Base-by-base conservation (phyloP, 2,888 invertebrate genomes). In the Plutella xylostella region DNA sequence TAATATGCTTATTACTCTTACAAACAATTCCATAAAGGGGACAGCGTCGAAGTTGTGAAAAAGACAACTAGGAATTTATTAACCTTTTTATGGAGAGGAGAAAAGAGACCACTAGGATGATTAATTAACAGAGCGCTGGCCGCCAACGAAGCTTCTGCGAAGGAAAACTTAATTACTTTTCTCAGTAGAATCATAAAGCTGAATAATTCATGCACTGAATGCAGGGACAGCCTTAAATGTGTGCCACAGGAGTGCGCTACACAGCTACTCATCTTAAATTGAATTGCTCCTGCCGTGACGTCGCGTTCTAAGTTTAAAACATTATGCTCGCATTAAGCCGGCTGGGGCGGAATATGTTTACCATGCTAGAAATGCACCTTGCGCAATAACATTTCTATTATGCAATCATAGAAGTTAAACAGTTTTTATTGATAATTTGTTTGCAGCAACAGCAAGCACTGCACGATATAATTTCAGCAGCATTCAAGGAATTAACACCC, bases 91-190 rank as follows among this genome's bases (percentile, higher is more conserved):
- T 61, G 65, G 62, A 63, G 61, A 63, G 60, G 61, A 64, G 66
- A 62, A 70, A 69, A 68, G 63, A 66, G 67, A 63, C 66, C 63
- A 63, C 61, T 59, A 60, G 59, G 63, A 73, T 76, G 70, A 77
- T 76, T 76, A 74, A 77, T 76, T 77, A 76, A 72, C 68, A 66
- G 58, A 53, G 61, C 62, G 65, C 64, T 61, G 62, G 64, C 71
- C 66, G 63, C 72, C 66, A 68, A 66, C 65, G 68, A 61, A 58
- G 63, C 64, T 48, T 55, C 62, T 57, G 56, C 63, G 58, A 65
- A 69, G 65, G 70, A 71, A 72, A 72, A 74, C 68, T 72, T 77
- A 76, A 77, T 76, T 78, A 77, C 67, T 74, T 76, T 75, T 71
- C 74, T 72, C 68, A 54, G 62, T 56, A 60, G 68, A 72, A 72